phyloP scores from a whole-genome alignment of 1,140 invertebrate species.

The Drosophila parvula region DNA sequence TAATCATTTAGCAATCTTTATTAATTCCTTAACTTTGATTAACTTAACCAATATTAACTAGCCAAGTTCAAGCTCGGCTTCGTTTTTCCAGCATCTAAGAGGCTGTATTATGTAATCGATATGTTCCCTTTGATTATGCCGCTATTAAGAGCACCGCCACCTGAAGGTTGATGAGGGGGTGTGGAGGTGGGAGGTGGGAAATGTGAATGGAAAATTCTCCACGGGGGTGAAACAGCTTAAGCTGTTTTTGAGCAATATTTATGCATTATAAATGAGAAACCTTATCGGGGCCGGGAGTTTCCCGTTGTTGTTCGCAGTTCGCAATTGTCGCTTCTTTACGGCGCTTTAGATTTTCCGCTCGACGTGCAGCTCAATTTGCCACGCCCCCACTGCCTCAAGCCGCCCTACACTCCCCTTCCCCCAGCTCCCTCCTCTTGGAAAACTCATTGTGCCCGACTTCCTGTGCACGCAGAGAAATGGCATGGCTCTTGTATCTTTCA shows the following conservation, averaged over 20 bases:
- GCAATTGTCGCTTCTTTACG: constrained; percentile 67
- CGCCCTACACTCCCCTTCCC: not conserved
- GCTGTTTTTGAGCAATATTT: constrained; percentile 36
- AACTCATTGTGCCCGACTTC: constrained; percentile 13
- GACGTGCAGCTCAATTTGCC: constrained; percentile 68
- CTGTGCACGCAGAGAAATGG: not conserved
- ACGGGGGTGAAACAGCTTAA: constrained; percentile 5
- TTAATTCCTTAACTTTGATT: not conserved
- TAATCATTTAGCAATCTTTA: not conserved
- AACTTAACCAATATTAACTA: not conserved
- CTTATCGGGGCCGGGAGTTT: constrained; percentile 49
- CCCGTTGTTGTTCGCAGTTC: constrained; percentile 35
- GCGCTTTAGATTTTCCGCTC: constrained; percentile 59
- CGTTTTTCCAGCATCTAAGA: not conserved
- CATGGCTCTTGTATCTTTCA: no score
- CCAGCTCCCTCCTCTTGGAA: not conserved
- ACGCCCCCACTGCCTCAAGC: constrained; percentile 18
- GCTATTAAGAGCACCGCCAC: no score
- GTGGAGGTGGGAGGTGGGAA: not conserved
- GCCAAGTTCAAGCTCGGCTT: not conserved
- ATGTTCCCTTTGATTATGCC: constrained; percentile 3
- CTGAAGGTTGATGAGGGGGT: not conserved
- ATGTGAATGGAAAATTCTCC: not conserved
- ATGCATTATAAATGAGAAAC: constrained; percentile 43
- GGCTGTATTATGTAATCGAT: constrained; percentile 15